phyloP scores from a whole-genome alignment of 2,797 vertebrate species.

The Sebastes elongatus region DNA sequence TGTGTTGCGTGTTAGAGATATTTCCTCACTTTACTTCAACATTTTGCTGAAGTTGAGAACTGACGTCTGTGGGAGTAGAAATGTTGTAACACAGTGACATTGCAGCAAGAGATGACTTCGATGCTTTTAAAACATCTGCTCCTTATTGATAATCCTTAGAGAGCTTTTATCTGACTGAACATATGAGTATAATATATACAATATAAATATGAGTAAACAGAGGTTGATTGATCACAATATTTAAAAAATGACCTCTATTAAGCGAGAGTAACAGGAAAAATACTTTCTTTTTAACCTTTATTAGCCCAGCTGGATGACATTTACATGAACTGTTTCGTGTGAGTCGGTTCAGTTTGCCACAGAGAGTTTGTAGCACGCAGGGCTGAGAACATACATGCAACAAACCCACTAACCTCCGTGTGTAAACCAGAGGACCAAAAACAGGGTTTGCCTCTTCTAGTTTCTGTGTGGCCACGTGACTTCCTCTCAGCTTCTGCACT shows the following conservation, averaged over 20 bases:
- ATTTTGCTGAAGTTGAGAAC: slow-evolving; percentile 1
- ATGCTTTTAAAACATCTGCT: neutral
- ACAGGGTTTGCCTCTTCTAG: slow-evolving; percentile 63
- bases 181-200: neutral
- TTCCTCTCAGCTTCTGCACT: slow-evolving; percentile 74
- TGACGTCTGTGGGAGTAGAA: neutral
- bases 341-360: neutral
- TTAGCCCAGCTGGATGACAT: neutral
- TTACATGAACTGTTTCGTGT: neutral
- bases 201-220: neutral
- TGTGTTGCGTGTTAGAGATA: neutral
- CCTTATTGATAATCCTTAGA: neutral
- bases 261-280: neutral
- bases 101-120: neutral
- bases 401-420: neutral
- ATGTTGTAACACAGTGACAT: neutral
- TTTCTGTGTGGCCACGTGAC: slow-evolving; percentile 80
- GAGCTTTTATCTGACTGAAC: neutral
- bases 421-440: slow-evolving; percentile 42
- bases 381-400: slow-evolving; percentile 2
- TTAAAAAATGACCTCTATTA: neutral
- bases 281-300: neutral
- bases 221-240: neutral
- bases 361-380: neutral
- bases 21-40: neutral